Base-by-base conservation (phyloP, 2,888 invertebrate genomes). In the Euphydryas editha region DNA sequence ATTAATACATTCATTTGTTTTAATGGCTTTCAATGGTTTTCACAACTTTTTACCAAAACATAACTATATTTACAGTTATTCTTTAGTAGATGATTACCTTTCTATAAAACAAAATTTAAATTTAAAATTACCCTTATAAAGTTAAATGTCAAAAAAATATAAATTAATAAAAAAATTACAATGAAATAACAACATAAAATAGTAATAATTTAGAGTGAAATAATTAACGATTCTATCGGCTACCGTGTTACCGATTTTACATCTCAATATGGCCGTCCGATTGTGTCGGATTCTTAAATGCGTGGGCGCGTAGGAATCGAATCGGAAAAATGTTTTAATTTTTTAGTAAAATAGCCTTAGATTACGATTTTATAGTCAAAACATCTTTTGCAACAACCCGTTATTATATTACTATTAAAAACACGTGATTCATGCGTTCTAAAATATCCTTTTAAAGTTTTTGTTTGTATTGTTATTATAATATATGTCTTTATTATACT, bases 181-280 rank as follows among this genome's bases (percentile, higher is more conserved):
- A 30, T 7, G 6, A 30, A 30, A 7, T 30, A 30, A 30, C 8
- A 30, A 30, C 4, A 30, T 30, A 30, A 30, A 30, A 30, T 30
- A 5, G 5, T 30, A 30, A 7, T 5, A 30, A 30, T 3, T 7
- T 8, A 30, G 30, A 2, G 30, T 7, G 30, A 30, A 30, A 30
- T 5, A 30, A 30, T 30, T 1, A 30, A 30, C 30, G 30, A 30
- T 30, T 8, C 30, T 30, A 30, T 8, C 65, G 47, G 69, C 71
- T 68, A 65, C 71, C 24, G 71, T 61, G 69, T 63, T 71, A 69
- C 71, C 39, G 57, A 64, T 67, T 62, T 63, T 65, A 60, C 65
- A 18, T 56, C 44, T 57, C 55, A 58, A 63, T 61, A 63, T 47
- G 65, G 62, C 54, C 37, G 49, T 20, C 42, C 58, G 61, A 61